Evolutionary conservation across 2,113 vertebrate genomes (phyloP).

Genomic region (Carettochelys insculpta): DNA sequence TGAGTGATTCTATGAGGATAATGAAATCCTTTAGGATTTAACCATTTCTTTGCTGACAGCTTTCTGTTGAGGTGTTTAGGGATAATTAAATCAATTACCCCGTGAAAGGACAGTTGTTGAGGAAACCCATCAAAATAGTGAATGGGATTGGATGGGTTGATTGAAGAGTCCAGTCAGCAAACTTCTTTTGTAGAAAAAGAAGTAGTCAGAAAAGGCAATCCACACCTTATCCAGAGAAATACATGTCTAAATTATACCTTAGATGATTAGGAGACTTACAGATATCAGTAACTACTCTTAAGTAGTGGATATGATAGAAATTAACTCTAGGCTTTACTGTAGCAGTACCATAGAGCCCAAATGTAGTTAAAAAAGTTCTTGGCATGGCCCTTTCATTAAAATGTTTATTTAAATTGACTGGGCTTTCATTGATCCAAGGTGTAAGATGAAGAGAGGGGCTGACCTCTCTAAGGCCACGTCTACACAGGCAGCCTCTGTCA

Average conservation of each 20-base stretch:
- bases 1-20: not conserved
- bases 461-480: too few species aligned
- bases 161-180: not conserved
- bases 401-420: not conserved
- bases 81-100: not conserved
- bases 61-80: not conserved
- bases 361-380: not conserved
- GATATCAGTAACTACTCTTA: not conserved
- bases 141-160: not conserved
- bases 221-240: not conserved
- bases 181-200: not conserved
- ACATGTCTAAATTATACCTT: not conserved
- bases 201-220: not conserved
- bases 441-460: not conserved
- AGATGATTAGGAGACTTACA: not conserved
- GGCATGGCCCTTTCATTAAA: not conserved
- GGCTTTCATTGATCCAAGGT: not conserved
- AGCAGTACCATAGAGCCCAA: not conserved
- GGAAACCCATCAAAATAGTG: not conserved
- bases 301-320: not conserved
- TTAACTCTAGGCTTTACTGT: not conserved
- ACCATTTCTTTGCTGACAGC: not conserved
- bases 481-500: too few species aligned
- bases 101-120: not conserved
- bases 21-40: not conserved